Evolutionary conservation across 2,888 invertebrate genomes (phyloP).

Genomic region (Agrotis exclamationis): DNA sequence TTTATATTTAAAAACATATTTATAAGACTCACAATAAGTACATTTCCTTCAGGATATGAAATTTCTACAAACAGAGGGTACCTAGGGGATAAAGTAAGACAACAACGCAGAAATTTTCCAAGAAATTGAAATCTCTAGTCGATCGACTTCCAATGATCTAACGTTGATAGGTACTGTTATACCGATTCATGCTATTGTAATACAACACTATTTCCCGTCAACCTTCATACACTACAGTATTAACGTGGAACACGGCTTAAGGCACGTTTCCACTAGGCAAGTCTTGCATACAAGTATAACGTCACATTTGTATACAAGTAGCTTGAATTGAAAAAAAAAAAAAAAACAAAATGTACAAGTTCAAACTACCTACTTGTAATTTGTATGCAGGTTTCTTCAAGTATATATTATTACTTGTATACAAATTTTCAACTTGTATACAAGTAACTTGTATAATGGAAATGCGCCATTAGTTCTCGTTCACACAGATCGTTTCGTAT

Average conservation of each 20-base stretch:
- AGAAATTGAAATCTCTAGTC: neutral
- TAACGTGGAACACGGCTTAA: neutral
- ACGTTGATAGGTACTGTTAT: neutral
- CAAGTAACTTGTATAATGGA: no score
- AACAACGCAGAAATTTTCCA: neutral
- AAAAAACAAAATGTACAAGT: no score
- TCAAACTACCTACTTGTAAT: no score
- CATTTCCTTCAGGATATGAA: slow-evolving; percentile 1
- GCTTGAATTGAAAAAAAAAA: no score
- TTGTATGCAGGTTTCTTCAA: no score
- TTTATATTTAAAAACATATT: neutral
- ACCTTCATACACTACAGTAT: neutral
- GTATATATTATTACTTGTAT: no score
- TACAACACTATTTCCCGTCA: neutral
- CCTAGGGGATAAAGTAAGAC: neutral
- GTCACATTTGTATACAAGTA: no score
- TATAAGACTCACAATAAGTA: neutral
- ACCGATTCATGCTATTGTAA: neutral
- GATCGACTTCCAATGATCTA: neutral
- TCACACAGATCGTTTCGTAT: no score
- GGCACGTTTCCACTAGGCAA: no score
- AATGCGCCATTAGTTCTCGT: no score
- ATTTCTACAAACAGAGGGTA: neutral
- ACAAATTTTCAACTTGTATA: no score
- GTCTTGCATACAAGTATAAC: no score